Evolutionary conservation across 2,888 invertebrate species (phyloP), one percentile per base, ranked within the genome.

Genomic region (Agrilus biguttatus): DNA sequence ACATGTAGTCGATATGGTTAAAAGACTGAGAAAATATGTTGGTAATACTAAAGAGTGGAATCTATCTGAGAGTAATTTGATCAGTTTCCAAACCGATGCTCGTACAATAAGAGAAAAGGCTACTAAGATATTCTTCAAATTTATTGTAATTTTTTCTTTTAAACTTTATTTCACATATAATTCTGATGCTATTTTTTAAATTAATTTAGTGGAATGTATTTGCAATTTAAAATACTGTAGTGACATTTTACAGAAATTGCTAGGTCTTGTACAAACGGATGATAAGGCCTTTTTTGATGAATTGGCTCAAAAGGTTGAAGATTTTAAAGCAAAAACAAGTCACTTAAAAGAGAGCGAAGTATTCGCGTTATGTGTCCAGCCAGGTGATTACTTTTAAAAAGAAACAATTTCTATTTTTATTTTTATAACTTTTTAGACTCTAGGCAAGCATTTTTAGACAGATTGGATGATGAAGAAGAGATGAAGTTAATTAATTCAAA

Each of bases 31-130:
- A 13, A 75, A 78, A 37, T 90, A 89, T 62, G 78, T 87, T 33
- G 89, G 89, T 7, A 88, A 88, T 63, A 67, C 79, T 2, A 72
- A 75, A 5, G 74, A 78, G 13, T 88, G 88, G 88, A 78, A 79
- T 51, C 68, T 79, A 46, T 65, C 62, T 3, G 69, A 69, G 2
- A 75, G 75, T 32, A 79, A 81, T 48, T 73, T 75, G 40, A 65
- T 73, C 0, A 62, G 66, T 17, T 87, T 87, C 61, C 71, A 73
- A 48, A 70, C 72, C 35, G 78, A 83, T 52, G 83, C 87, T 0
- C 74, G 77, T 54, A 63, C 70, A 47, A 82, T 90, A 48, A 68
- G 87, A 47, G 70, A 73, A 43, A 78, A 79, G 54, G 83, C 88
- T 0, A 77, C 81, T 45, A 61, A 68, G 56, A 67, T 77, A 42